Evolutionary conservation across 2,113 vertebrate genomes (phyloP).

Genomic region (Chamaea fasciata): DNA sequence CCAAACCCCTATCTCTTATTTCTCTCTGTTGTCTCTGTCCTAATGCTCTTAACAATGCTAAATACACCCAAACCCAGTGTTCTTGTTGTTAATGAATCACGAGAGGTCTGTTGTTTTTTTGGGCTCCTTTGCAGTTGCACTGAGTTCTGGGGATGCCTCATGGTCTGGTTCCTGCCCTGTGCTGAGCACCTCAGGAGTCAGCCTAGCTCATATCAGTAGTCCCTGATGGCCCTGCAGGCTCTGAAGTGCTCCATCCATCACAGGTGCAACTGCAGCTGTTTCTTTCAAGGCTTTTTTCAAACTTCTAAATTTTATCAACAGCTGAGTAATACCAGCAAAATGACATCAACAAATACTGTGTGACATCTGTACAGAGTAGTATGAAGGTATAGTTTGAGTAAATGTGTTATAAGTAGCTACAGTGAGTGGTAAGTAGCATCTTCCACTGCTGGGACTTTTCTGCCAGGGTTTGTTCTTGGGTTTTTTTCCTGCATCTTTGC

Average conservation of each 20-base stretch:
- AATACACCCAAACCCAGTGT: not conserved
- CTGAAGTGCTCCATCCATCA: not conserved
- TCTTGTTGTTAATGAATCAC: not conserved
- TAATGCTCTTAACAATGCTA: not conserved
- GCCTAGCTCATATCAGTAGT: not conserved
- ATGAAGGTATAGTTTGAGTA: not conserved
- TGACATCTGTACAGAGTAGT: not conserved
- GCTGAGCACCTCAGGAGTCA: not conserved
- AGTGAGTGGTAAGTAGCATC: not conserved
- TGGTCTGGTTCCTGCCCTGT: not conserved
- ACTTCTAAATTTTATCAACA: not conserved
- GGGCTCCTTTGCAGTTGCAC: not conserved
- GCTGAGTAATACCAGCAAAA: not conserved
- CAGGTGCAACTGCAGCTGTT: not conserved
- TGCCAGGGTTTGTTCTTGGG: not conserved
- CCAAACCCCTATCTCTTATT: not conserved
- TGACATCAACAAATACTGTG: not conserved
- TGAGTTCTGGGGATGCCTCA: not conserved
- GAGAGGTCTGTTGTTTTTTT: not conserved
- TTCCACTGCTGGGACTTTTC: not conserved
- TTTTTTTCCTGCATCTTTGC: fast-evolving
- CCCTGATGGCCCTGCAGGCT: not conserved
- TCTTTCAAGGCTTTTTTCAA: not conserved
- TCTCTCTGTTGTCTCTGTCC: not conserved
- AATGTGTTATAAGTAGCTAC: not conserved